phyloP scores from a whole-genome alignment of 2,113 vertebrate genomes.

The Xenopus tropicalis region DNA sequence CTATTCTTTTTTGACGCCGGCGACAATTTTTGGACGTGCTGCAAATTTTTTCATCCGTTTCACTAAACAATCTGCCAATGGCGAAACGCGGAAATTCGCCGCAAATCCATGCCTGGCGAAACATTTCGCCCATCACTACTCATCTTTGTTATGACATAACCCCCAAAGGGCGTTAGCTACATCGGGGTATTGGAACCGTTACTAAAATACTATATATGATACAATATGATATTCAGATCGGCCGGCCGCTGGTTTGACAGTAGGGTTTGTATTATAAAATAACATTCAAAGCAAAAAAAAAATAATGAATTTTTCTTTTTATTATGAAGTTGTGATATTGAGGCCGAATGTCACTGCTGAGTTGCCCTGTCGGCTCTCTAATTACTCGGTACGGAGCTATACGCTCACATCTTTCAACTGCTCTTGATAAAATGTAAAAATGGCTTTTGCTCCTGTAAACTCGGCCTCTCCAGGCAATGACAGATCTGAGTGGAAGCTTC shows the following conservation, averaged over 20 bases:
- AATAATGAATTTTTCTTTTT: neutral
- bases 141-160: too few species aligned
- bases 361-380: constrained; percentile 28
- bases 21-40: too few species aligned
- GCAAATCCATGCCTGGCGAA: too few species aligned
- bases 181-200: too few species aligned
- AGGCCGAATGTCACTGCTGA: constrained; percentile 9
- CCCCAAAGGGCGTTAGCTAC: too few species aligned
- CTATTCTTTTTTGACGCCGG: too few species aligned
- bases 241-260: neutral
- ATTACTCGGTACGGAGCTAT: constrained; percentile 27
- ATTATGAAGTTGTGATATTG: neutral
- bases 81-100: too few species aligned
- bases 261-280: constrained; percentile 37
- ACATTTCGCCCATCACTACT: too few species aligned
- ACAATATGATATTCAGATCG: too few species aligned
- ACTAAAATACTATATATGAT: too few species aligned
- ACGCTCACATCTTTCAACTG: constrained; percentile 32
- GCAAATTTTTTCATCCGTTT: too few species aligned
- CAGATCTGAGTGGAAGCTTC: constrained; percentile 2
- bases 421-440: constrained; percentile 28
- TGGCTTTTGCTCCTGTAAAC: neutral
- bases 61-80: too few species aligned
- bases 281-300: constrained; percentile 21
- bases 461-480: neutral